Evolutionary conservation across 2,797 vertebrate species (phyloP), one percentile per base, ranked within the genome.

Genomic region (Poecilia velifera): DNA sequence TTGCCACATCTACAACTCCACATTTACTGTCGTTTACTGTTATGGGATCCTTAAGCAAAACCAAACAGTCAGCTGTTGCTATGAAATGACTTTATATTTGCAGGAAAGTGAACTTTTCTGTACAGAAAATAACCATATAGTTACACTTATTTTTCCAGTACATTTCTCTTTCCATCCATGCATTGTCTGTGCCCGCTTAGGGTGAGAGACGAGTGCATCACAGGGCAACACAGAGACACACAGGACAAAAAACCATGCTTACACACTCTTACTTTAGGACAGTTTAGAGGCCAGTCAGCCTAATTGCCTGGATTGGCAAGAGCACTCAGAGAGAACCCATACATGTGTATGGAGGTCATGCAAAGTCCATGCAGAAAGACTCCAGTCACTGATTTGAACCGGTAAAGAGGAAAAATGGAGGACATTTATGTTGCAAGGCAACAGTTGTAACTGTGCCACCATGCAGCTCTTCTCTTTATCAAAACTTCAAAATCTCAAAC

Each of bases 1-100:
- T 36, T 39, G 70, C 36, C 64, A 53, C 70, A 76, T 31, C 74
- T 81, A 28, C 34, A 49, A 28, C 53, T 49, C 13, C 41, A 10
- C n/a, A 28, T 66, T 39, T 4, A 31, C 9, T 62, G 41, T 59
- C n/a, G 22, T 66, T 39, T 4, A 31, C 9, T 62, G 41, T 59
- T 25, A 12, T 28, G 41, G 28, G 72, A 74, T 46, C 25, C 39
- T 1, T 16, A 59, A 7, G 39, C 39, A 25, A 45, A 53, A 55
- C 39, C 43, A 62, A 47, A 20, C 14, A 28, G 6, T 5, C 3
- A 46, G 20, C 41, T 47, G 72, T 72, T 72, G 13, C 36, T 41
- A 13, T 68, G 14, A 10, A 4, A 57, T 46, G 6, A 8, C n/a
- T 71, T 70, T 0, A 66, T 13, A 28, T 43, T 41, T 70, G 20